A percentile compares a stretch with the other conserved stretches of the same genome.
Evolutionary conservation across 1,140 invertebrate genomes (phyloP).

Genomic region (Phymastichus coffea): DNA sequence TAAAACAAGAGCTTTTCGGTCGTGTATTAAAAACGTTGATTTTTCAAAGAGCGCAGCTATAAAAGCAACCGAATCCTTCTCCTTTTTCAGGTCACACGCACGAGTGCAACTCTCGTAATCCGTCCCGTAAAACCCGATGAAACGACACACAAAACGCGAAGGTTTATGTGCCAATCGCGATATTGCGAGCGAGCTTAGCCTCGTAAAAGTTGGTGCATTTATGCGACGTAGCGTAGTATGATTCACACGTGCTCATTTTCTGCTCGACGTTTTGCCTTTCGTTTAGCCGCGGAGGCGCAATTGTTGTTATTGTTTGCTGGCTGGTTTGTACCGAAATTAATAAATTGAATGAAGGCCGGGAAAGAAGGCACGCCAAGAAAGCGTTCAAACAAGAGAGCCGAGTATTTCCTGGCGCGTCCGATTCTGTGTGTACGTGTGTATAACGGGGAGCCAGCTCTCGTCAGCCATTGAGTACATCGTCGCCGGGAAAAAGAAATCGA

Average conservation of each 20-base stretch:
- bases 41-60: not conserved
- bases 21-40: no score
- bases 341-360: no score
- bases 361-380: not conserved
- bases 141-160: constrained; percentile 33
- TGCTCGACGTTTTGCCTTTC: no score
- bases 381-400: constrained; percentile 1
- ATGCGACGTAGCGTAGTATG: constrained; percentile 18
- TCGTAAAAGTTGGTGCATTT: constrained; percentile 22
- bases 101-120: no score
- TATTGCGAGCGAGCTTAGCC: constrained; percentile 15
- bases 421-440: not conserved
- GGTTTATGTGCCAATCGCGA: constrained; percentile 31
- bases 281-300: no score
- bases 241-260: constrained; percentile 7
- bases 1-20: no score
- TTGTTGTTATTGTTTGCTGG: no score
- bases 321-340: no score
- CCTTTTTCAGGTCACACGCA: constrained; percentile 19
- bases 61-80: not conserved
- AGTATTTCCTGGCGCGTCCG: constrained; percentile 11
- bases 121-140: constrained; percentile 39
- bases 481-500: constrained; percentile 47
- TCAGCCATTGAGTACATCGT: constrained; percentile 40
- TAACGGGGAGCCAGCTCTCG: not conserved